These are phyloP conservation scores for Silurus asotus DNA, from an alignment of 2,113 vertebrate genomes.

Conservation along the genomic window DNA sequence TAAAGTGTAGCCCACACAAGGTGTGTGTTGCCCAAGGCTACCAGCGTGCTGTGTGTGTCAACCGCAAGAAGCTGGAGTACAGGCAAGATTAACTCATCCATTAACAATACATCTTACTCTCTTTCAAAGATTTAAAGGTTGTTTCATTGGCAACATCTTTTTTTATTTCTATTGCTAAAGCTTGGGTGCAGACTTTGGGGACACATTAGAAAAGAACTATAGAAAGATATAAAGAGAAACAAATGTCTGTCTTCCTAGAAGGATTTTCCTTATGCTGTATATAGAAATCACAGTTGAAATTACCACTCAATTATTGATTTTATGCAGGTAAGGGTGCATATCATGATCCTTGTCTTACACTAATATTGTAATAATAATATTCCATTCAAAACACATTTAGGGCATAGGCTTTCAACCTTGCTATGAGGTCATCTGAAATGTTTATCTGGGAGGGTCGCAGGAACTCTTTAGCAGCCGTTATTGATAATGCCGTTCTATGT, in stretches of 20 bases:
- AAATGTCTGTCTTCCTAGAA: no score
- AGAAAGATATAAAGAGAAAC: no score
- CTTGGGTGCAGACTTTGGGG: no score
- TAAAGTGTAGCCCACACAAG: constrained; percentile 96
- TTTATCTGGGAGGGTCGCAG: background rate
- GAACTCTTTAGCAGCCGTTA: background rate
- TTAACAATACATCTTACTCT: background rate
- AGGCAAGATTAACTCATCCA: constrained; percentile 73
- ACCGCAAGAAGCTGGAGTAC: constrained; percentile 95
- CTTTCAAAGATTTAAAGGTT: background rate
- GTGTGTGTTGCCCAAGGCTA: constrained; percentile 94
- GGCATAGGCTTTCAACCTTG: background rate
- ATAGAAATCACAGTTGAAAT: background rate
- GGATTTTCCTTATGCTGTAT: background rate
- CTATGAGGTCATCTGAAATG: constrained; percentile 1
- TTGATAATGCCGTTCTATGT: background rate
- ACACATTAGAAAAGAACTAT: no score
- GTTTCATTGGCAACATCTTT: no score
- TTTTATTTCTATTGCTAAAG: no score
- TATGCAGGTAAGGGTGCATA: background rate
- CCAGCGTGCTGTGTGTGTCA: constrained; percentile 93
- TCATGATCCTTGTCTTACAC: background rate
- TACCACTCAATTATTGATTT: background rate
- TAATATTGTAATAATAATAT: background rate
- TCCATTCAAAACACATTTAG: background rate